phyloP scores from a whole-genome alignment of 2,113 vertebrate genomes.

The Melanerpes formicivorus region DNA sequence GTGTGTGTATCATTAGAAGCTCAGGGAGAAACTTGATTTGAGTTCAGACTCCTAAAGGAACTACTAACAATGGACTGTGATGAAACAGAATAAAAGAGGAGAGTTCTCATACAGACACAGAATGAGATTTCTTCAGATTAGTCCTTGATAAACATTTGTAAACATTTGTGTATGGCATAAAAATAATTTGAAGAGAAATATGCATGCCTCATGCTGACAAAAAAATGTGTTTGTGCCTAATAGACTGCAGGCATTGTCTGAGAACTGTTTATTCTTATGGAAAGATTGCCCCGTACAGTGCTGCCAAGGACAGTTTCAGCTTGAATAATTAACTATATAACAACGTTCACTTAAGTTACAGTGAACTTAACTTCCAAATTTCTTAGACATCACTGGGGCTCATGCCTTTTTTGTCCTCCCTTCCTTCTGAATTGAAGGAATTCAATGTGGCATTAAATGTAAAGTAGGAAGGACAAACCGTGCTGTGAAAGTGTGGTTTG shows the following conservation, averaged over 20 bases:
- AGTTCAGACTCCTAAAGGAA: constrained; percentile 19
- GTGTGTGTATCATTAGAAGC: constrained; percentile 39
- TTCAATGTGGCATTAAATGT: neutral
- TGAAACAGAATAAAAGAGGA: neutral
- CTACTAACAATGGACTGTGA: neutral
- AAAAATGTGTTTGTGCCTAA: constrained; percentile 37
- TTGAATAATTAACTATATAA: constrained; percentile 31
- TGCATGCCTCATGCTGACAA: constrained; percentile 25
- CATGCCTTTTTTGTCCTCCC: neutral
- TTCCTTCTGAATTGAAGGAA: neutral
- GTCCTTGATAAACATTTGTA: constrained; percentile 42
- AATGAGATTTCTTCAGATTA: neutral
- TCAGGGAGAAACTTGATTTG: neutral
- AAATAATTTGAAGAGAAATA: constrained; percentile 47
- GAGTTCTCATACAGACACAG: neutral
- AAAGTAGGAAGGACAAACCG: neutral
- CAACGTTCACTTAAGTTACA: constrained; percentile 25
- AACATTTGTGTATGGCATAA: constrained; percentile 25
- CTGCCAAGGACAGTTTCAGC: constrained; percentile 68
- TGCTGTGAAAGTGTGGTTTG: neutral
- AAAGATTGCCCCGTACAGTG: constrained; percentile 53
- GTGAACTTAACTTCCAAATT: constrained; percentile 24
- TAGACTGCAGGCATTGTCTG: constrained; percentile 37
- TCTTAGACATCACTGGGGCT: neutral
- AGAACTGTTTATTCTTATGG: constrained; percentile 64